Evolutionary conservation across 1,140 invertebrate species (phyloP), one percentile per base, ranked within the genome.

Genomic region (Drusus annulatus): DNA sequence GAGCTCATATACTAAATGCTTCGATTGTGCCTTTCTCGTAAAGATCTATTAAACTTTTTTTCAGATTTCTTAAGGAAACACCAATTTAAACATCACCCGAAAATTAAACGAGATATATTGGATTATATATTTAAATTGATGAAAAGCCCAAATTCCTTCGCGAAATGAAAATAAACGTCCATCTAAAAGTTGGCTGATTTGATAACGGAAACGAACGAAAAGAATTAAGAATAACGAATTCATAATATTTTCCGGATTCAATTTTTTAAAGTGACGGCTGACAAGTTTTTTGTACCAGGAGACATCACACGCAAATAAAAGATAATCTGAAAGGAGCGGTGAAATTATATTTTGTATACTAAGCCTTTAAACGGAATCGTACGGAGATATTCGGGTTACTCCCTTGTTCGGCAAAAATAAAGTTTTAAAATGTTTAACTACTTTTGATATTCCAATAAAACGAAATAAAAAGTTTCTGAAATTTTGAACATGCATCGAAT

Each of bases 221-320:
- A 68, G 76, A 71, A 77, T 71, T 76, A 82, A 63, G 62, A 13
- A 45, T 13, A 45, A 45, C 52, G 76, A 63, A 60, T 21, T 52
- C 80, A 17, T 52, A 71, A 52, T 13, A 65, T 45, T 31, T 58
- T 76, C 74, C 28, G 28, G 52, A 76, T 73, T 82, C 77, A 68
- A 56, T 79, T 75, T 78, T 75, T 74, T n/a, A 62, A 79, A 79
- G 65, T 81, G 80, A 78, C 80, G 74, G 75, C 68, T 78, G 80
- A 81, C 76, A 81, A 68, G 76, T 79, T 79, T 79, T 76, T 76
- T 25, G 76, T 75, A 51, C 69, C 69, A 58, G 58, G 25, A 78
- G 65, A 52, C 62, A 78, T 56, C 65, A 75, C 78, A 82, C 74
- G 79, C 79, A 80, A 80, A 25, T 36, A 52, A 45, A 69, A 80